Evolutionary conservation across 2,113 vertebrate genomes (phyloP), one percentile per base, ranked within the genome.

Genomic region (Odobenus rosmarus): DNA sequence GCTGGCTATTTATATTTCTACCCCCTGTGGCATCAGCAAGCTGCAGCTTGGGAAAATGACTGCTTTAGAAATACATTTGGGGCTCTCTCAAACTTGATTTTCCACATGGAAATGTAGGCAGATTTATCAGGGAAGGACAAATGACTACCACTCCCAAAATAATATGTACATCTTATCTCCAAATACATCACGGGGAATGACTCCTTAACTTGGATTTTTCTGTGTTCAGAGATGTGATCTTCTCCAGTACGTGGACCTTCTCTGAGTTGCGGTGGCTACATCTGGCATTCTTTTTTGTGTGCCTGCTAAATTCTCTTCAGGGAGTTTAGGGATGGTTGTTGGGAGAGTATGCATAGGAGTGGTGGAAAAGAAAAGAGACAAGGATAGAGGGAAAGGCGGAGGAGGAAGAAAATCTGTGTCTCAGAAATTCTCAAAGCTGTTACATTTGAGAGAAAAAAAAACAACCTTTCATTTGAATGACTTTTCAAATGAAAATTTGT

Each of bases 1-100:
- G 46, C 83, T 92, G 74, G 53, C 69, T 97, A 92, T 93, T 97
- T 95, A 55, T 97, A 93, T 53, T 80, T 91, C 42, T 93, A 89
- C 11, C 26, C 15, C 33, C 28, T 80, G 1, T 11, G 57, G 61
- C 33, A 79, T 77, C 79, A 85, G 82, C 69, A 93, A 95, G 39
- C 57, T 74, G 14, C 14, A 69, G 67, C 53, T 61, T 94, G 28
- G 94, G 85, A 80, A 95, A 85, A 93, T 42, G 14, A 89, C 42
- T 51, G 21, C 14, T 96, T 94, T 53, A 55, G 46, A 80, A 91
- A 94, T 72, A 21, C 53, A 86, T 24, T 42, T 51, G 42, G n/a
- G 33, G 2, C 13, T 80, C 42, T 59, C 46, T 77, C 19, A 67
- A 39, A 71, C 7, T 76, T 94, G 19, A 90, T 71, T 93, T 94